A percentile compares a stretch with the other conserved stretches of the same genome.
phyloP scores from a whole-genome alignment of 1,140 invertebrate species.

The Achatina immaculata region DNA sequence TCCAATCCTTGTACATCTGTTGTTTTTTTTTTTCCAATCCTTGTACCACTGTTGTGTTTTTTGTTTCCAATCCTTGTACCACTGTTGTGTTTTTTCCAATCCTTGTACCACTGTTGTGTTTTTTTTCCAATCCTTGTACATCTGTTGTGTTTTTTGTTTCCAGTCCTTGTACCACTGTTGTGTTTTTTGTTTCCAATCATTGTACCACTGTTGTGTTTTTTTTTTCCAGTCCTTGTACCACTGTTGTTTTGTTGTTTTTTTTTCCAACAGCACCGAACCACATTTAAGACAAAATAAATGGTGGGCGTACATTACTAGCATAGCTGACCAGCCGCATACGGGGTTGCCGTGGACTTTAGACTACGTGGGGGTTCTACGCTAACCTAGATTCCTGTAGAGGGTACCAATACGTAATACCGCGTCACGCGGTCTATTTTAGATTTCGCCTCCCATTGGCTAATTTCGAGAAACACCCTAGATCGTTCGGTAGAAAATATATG shows the following conservation, averaged over 20 bases:
- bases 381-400: not conserved
- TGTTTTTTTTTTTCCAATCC: not conserved
- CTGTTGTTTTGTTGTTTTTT: too few species aligned
- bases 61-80: not conserved
- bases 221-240: too few species aligned
- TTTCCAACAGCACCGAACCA: too few species aligned
- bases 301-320: too few species aligned
- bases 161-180: not conserved
- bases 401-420: not conserved
- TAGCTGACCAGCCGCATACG: too few species aligned
- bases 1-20: not conserved
- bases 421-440: conserved; percentile 4
- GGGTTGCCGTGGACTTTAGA: not conserved
- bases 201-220: too few species aligned
- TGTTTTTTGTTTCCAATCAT: too few species aligned
- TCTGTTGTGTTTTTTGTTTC: not conserved
- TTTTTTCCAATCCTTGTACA: not conserved
- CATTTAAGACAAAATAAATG: too few species aligned
- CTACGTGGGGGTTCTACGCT: not conserved
- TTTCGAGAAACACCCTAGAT: not conserved
- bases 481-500: too few species aligned
- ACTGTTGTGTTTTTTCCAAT: not conserved
- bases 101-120: not conserved
- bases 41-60: too few species aligned
- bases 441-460: not conserved